Percentiles rank a stretch among this genome's conserved stretches.
Conservation (phyloP, 2,113 vertebrate species). For the Trogon melanurus region DNA sequence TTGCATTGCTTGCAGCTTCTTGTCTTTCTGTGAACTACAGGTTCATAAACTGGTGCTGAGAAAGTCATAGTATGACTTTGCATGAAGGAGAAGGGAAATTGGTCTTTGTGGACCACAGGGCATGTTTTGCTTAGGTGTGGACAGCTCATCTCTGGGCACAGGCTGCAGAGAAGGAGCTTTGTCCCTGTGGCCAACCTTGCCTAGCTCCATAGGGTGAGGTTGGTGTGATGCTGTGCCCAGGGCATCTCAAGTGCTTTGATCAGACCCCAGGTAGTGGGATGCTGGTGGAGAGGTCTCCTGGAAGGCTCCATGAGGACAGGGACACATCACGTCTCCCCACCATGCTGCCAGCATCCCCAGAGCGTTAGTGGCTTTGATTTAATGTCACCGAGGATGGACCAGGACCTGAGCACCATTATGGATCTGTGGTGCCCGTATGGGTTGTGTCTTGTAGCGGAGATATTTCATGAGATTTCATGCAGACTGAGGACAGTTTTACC, state of each 20-base stretch:
- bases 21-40: neutral
- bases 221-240: accelerated
- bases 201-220: neutral
- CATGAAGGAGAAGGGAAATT: neutral
- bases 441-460: neutral
- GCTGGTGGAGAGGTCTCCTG: neutral
- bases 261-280: neutral
- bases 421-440: neutral
- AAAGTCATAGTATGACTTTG: neutral
- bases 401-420: neutral
- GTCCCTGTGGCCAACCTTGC: neutral
- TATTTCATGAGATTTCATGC: neutral
- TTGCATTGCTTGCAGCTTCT: neutral
- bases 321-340: neutral
- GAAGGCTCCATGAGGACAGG: accelerated
- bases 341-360: neutral
- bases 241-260: neutral
- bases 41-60: neutral
- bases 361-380: neutral
- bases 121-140: neutral
- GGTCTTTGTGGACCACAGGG: neutral
- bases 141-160: neutral
- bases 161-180: neutral
- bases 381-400: neutral
- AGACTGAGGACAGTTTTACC: neutral